Evolutionary conservation across 2,888 invertebrate genomes (phyloP), one percentile per base, ranked within the genome.

Genomic region (Abrostola triplasia): DNA sequence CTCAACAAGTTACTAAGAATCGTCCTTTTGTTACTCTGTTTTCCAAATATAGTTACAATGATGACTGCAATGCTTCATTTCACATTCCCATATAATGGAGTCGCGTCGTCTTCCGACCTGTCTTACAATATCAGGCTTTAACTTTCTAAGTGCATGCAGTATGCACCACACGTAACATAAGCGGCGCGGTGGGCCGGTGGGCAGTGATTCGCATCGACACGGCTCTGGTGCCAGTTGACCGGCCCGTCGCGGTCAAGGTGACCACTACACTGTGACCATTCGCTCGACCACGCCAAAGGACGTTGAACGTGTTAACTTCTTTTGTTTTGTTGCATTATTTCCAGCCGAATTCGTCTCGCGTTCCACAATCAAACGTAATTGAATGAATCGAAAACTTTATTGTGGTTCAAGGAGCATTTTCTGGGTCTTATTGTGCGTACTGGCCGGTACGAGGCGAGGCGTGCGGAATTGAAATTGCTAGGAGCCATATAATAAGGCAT

Each of bases 211-310:
- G 81, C 59, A 78, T 81, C 84, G 76, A 55, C 60, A 60, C 64
- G 51, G 65, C 65, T 59, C 64, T 61, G 62, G 65, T 70, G 65
- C 64, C 70, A 77, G 79, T 81, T 82, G 84, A 85, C 88, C 84
- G 79, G 71, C 52, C 73, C 48, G 74, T 79, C 59, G 82, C 89
- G 88, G 88, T 88, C 88, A 88, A 87, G 88, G 86, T 84, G 85
- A 77, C 79, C 83, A 80, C 58, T 66, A 75, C 81, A 83, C 81
- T 84, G 86, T 84, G 79, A 84, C 84, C 83, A 71, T 44, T 76
- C 73, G 77, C 72, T 63, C 70, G 52, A 57, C 67, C 63, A 65
- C 70, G 36, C 55, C 65, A 66, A 79, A 73, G 74, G 70, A 77
- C 79, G 62, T 74, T 74, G 76, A 76, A 73, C 73, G 71, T 64